Evolutionary conservation across 1,140 invertebrate species (phyloP).

Genomic region (Leptopilina clavipes): DNA sequence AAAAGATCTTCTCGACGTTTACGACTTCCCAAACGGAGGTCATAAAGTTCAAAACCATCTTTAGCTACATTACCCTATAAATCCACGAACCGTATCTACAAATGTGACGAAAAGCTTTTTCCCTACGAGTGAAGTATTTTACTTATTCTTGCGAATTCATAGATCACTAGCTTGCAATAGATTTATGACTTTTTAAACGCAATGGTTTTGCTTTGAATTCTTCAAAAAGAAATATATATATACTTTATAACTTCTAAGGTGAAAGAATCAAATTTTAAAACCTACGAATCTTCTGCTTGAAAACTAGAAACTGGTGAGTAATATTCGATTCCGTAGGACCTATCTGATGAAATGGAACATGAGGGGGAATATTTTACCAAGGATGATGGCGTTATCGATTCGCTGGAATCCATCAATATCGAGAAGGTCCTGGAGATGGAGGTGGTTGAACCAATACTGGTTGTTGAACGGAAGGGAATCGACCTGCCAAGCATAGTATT

Average conservation of each 20-base stretch:
- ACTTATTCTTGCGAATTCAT: neutral
- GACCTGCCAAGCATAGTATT: conserved; percentile 57
- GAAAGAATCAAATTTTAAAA: too few relatives aligned
- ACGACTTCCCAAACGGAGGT: neutral
- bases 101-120: conserved; percentile 23
- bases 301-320: too few relatives aligned
- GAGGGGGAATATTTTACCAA: neutral
- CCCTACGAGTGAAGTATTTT: neutral
- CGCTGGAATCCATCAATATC: conserved; percentile 40
- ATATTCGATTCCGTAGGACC: too few relatives aligned
- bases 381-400: conserved; percentile 30
- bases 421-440: conserved; percentile 40
- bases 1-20: neutral
- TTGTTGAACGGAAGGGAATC: conserved; percentile 37
- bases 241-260: neutral
- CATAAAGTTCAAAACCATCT: neutral
- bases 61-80: conserved; percentile 4
- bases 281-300: too few relatives aligned
- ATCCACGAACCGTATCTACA: neutral
- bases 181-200: neutral
- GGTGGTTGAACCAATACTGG: conserved; percentile 47
- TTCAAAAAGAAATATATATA: too few relatives aligned
- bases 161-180: neutral
- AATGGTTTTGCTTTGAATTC: neutral
- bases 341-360: neutral